A percentile compares a stretch with the other conserved stretches of the same genome.
These are phyloP conservation scores for Leuctra nigra DNA, from an alignment of 2,888 invertebrate genomes.

Conservation along the genomic window DNA sequence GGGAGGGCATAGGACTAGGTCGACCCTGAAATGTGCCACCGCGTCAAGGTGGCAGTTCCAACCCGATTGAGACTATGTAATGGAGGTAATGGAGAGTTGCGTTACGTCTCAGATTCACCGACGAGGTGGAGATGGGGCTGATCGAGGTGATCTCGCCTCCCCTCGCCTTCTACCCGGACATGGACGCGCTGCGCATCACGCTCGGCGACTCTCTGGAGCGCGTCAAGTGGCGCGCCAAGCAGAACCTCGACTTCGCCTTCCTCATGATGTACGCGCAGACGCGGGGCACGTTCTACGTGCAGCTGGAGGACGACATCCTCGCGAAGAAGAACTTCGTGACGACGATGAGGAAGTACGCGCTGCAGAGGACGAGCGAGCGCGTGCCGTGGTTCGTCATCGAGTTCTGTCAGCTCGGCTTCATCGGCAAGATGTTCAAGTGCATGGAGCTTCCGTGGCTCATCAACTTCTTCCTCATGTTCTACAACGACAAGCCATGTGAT, in stretches of 20 bases:
- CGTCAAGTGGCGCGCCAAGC: slow-evolving; percentile 88
- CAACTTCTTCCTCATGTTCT: slow-evolving; percentile 92
- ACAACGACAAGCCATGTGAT: slow-evolving; percentile 93
- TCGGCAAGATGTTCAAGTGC: slow-evolving; percentile 88
- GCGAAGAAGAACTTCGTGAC: slow-evolving; percentile 78
- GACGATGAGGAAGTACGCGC: slow-evolving; percentile 77
- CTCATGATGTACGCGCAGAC: slow-evolving; percentile 90
- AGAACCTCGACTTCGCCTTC: slow-evolving; percentile 89
- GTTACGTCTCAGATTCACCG: slow-evolving; percentile 55
- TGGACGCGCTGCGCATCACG: slow-evolving; percentile 66
- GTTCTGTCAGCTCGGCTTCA: slow-evolving; percentile 91
- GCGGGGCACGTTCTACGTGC: slow-evolving; percentile 82
- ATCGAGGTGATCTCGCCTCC: slow-evolving; percentile 87
- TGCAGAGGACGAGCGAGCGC: slow-evolving; percentile 65
- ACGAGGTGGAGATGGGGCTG: slow-evolving; percentile 67
- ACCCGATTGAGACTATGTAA: too few species aligned
- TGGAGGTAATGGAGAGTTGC: too few species aligned
- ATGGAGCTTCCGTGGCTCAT: slow-evolving; percentile 79
- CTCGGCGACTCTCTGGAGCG: slow-evolving; percentile 81
- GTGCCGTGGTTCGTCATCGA: slow-evolving; percentile 87
- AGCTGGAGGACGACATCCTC: slow-evolving; percentile 91
- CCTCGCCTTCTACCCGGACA: slow-evolving; percentile 79
- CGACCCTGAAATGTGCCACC: too few species aligned
- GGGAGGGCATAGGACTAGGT: too few species aligned
- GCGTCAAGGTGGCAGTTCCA: too few species aligned